Percentiles rank a stretch among this genome's conserved stretches.
These are phyloP conservation scores for Lepeophtheirus salmonis DNA, from an alignment of 1,140 invertebrate species.

Conservation along the genomic window DNA sequence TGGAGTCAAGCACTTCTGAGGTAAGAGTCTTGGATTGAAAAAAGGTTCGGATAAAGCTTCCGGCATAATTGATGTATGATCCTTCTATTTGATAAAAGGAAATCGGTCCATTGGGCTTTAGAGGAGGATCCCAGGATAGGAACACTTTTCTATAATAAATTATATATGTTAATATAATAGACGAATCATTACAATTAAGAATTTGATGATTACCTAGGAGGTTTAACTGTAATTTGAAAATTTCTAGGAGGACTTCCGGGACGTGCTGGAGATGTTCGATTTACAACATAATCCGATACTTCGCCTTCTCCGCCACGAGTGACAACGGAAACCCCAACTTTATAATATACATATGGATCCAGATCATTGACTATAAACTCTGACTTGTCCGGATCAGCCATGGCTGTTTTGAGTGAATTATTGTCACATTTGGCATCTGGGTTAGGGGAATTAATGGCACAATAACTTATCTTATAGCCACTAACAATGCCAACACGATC, in stretches of 20 bases:
- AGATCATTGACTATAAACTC: background rate
- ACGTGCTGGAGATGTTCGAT: background rate
- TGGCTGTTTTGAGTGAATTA: background rate
- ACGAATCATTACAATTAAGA: background rate
- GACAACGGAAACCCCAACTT: background rate
- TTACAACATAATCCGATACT: background rate
- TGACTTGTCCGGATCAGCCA: background rate
- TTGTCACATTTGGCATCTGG: background rate
- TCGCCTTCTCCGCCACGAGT: constrained; percentile 1
- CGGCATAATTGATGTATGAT: background rate
- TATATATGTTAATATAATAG: too few relatives aligned
- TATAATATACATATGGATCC: constrained; percentile 3
- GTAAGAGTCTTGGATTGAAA: background rate
- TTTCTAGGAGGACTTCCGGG: background rate
- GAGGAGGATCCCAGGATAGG: background rate
- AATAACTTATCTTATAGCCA: constrained; percentile 46
- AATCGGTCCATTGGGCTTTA: background rate
- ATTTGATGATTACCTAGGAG: background rate
- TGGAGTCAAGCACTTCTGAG: background rate
- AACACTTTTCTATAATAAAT: background rate
- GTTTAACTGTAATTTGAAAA: background rate
- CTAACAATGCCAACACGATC: constrained; percentile 41
- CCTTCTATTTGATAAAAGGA: background rate
- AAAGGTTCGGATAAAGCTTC: background rate
- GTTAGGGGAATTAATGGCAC: constrained; percentile 31